Base-by-base conservation (phyloP, 2,797 vertebrate species). In the Galagoides demidoff region DNA sequence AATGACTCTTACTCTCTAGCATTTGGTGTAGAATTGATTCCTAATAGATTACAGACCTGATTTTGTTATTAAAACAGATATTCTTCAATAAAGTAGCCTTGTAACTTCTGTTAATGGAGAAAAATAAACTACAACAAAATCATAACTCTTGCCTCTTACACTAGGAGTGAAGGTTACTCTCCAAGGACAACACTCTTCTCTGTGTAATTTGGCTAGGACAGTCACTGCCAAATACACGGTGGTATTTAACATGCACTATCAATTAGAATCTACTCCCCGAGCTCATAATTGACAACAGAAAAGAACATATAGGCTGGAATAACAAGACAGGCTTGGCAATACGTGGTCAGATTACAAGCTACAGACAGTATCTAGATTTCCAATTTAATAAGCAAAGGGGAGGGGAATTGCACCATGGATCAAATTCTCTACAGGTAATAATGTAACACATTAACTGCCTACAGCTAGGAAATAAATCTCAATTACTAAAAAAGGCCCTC, bases 301-400 rank as follows among this genome's bases (percentile, higher is more conserved):
- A 34, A 31, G 43, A 82, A 76, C 49, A 37, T 14, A 68, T 22
- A 17, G 73, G 0, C 66, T 19, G 77, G 6, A 0, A 2, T 8
- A 97, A 95, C 11, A 92, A 84, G 10, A 16, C 25, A 34, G 29
- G 39, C 45, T 90, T 59, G 7, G 39, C 16, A 96, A 83, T 45
- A 37, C 85, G 34, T 52, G 86, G 34, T 37, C 52, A 37, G 49
- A 11, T 84, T 49, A 78, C 86, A 90, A n/a, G 68, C 10, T 52
- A 0, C 3, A 74, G 49, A 0, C 3, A 74, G 49, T 52, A 83
- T 37, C 31, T 52, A 34, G 27, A 88, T 57, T 23, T 52, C 25
- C 63, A n/a, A 79, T 83, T 95, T 83, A 90, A 97, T n/a, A 93
- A 82, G 9, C 88, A 49, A 95, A 94, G 6, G 11, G 19, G 27